Evolutionary conservation across 2,113 vertebrate species (phyloP).

Genomic region (Leucoraja erinaceus): DNA sequence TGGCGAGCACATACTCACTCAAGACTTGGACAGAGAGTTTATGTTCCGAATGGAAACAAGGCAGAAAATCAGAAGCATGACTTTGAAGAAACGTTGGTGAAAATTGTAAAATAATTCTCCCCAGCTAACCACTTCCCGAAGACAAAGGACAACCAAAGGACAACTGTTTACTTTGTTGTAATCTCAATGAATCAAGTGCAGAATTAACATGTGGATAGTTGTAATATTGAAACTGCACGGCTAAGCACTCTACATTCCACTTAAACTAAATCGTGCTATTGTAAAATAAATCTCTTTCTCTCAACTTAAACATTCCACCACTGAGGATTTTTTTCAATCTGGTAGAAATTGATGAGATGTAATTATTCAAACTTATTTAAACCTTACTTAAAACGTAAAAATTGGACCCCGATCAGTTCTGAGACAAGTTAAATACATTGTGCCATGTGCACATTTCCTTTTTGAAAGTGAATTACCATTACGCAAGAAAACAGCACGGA

Average conservation of each 20-base stretch:
- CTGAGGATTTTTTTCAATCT: background rate
- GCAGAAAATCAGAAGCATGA: background rate
- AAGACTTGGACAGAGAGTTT: background rate
- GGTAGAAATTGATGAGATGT: background rate
- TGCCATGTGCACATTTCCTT: no score
- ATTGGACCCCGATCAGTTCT: background rate
- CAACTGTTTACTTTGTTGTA: background rate
- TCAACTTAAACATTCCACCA: no score
- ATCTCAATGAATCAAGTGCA: background rate
- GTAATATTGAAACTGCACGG: background rate
- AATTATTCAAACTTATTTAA: background rate
- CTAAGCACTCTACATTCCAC: background rate
- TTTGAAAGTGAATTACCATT: no score
- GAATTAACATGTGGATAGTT: background rate
- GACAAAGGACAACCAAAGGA: background rate
- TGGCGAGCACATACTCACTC: background rate
- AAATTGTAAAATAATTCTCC: background rate
- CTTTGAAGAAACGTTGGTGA: background rate
- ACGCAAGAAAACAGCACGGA: no score
- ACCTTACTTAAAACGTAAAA: background rate
- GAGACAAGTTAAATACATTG: background rate
- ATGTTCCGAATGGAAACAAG: background rate
- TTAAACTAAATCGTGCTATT: background rate
- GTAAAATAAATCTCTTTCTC: background rate
- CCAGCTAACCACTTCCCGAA: background rate